These are phyloP conservation scores for Trichogramma pretiosum DNA, from an alignment of 1,140 invertebrate genomes.

Conservation along the genomic window DNA sequence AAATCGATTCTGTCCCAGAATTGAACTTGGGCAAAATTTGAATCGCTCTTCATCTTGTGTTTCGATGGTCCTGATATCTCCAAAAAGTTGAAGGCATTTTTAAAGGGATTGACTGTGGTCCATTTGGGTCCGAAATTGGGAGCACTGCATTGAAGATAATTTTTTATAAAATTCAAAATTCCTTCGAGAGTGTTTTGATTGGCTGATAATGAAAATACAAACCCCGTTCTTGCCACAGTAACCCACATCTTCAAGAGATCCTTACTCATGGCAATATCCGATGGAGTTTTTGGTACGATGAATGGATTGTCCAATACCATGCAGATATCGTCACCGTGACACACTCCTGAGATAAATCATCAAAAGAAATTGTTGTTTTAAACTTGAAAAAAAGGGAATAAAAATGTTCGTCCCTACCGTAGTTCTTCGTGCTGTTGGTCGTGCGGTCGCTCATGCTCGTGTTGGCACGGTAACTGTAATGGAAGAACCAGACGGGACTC, in stretches of 20 bases:
- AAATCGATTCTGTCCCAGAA: constrained; percentile 1
- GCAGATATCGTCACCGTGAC: constrained; percentile 1
- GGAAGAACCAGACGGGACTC: constrained; percentile 4
- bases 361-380: background rate
- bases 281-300: background rate
- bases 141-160: background rate
- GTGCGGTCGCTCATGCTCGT: background rate
- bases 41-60: background rate
- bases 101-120: background rate
- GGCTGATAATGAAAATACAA: background rate
- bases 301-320: background rate
- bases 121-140: constrained; percentile 3
- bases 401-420: background rate
- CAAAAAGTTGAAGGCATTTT: background rate
- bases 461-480: background rate
- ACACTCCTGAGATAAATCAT: background rate
- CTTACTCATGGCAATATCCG: constrained; percentile 1
- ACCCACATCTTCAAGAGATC: background rate
- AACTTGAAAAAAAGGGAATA: background rate
- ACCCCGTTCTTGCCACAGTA: background rate
- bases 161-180: background rate
- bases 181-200: background rate
- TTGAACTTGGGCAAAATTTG: background rate
- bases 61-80: background rate
- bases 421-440: background rate